phyloP scores from a whole-genome alignment of 2,113 vertebrate genomes.

The Melanerpes aurifrons region DNA sequence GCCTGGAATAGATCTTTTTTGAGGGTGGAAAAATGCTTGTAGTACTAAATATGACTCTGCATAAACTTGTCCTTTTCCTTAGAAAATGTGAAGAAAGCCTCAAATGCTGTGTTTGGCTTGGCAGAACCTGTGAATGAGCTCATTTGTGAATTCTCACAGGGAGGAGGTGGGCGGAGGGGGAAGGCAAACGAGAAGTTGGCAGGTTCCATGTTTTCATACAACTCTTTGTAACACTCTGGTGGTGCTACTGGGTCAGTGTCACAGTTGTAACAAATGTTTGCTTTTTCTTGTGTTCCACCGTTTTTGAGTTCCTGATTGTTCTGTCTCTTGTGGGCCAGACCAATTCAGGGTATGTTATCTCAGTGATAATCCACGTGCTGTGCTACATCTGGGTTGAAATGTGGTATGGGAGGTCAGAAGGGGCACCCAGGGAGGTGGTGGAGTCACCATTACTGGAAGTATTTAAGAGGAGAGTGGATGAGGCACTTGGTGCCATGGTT shows the following conservation, averaged over 20 bases:
- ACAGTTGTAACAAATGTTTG: neutral
- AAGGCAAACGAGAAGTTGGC: neutral
- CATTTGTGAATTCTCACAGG: neutral
- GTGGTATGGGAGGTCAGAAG: fast-evolving
- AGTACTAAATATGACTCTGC: neutral
- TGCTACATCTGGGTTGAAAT: neutral
- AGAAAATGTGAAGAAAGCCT: neutral
- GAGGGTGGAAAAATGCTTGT: neutral
- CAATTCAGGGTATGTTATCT: neutral
- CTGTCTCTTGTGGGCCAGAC: neutral
- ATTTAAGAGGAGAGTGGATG: too few species aligned
- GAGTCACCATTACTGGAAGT: too few species aligned
- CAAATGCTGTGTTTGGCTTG: neutral
- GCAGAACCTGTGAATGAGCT: neutral
- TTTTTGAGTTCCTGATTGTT: neutral
- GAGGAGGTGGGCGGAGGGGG: neutral
- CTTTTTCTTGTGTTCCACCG: neutral
- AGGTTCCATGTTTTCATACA: neutral
- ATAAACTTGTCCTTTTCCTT: neutral
- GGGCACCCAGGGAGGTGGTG: neutral
- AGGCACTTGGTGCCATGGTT: too few species aligned
- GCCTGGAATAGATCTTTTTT: neutral
- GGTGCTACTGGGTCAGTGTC: neutral
- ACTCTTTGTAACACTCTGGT: neutral
- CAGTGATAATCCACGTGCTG: neutral